Percentiles rank a stretch among this genome's conserved stretches.
These are phyloP conservation scores for Pocota personata DNA, from an alignment of 2,888 invertebrate genomes.

Conservation along the genomic window DNA sequence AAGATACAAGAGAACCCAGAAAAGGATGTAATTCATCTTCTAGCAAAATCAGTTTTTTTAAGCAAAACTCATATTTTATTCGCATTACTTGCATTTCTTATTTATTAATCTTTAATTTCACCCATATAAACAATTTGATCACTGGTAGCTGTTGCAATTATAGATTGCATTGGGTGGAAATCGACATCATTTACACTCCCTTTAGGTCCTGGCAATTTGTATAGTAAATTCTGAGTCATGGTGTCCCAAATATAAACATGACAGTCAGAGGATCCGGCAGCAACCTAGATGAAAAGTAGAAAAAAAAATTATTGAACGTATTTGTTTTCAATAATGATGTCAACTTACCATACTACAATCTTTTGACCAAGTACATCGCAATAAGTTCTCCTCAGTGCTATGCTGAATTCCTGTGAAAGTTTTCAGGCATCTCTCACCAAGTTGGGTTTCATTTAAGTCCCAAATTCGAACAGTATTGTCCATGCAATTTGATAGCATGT, in stretches of 20 bases:
- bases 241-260: slow-evolving; percentile 99
- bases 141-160: slow-evolving; percentile 95
- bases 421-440: not conserved
- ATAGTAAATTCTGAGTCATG: slow-evolving; percentile 93
- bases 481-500: slow-evolving; percentile 94
- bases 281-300: slow-evolving; percentile 83
- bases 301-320: no score
- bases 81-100: not conserved
- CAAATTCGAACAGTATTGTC: slow-evolving; percentile 97
- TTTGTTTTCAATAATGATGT: not conserved
- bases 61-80: not conserved
- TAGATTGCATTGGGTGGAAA: slow-evolving; percentile 96
- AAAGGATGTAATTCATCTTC: no score
- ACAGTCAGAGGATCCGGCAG: slow-evolving; percentile 96
- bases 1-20: no score
- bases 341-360: slow-evolving; percentile 85
- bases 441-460: slow-evolving; percentile 85
- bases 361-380: not conserved
- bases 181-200: slow-evolving; percentile 98
- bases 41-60: no score
- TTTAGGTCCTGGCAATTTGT: slow-evolving; percentile 98
- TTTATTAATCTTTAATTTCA: slow-evolving; percentile 77
- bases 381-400: not conserved
- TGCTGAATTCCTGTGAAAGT: not conserved
- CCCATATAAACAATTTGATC: slow-evolving; percentile 96